Evolutionary conservation across 2,888 invertebrate genomes (phyloP).

Genomic region (Morpho achilles): DNA sequence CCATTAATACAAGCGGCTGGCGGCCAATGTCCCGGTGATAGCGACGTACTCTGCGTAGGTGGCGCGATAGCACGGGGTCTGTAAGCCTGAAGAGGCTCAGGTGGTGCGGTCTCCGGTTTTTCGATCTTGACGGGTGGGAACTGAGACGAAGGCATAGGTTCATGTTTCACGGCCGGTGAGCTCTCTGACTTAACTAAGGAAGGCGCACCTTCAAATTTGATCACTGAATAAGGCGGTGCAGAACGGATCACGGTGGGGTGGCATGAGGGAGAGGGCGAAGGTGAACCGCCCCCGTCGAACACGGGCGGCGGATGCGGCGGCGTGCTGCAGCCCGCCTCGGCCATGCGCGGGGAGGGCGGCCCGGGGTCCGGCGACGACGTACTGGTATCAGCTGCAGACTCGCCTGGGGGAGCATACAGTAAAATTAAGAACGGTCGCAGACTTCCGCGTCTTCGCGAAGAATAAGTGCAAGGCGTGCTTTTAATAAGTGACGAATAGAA

Average conservation of each 20-base stretch:
- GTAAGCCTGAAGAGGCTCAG: conserved; percentile 55
- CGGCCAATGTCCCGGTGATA: conserved; percentile 75
- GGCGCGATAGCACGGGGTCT: conserved; percentile 62
- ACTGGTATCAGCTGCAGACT: conserved; percentile 95
- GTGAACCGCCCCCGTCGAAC: conserved; percentile 72
- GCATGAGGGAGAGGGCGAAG: conserved; percentile 62
- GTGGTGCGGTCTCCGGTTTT: conserved; percentile 45
- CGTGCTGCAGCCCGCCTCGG: conserved; percentile 82
- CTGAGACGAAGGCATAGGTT: conserved; percentile 47
- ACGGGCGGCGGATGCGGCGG: conserved; percentile 79
- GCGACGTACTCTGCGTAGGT: conserved; percentile 61
- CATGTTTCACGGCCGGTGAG: conserved; percentile 49
- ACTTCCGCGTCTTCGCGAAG: conserved; percentile 40
- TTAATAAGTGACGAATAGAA: conserved; percentile 71
- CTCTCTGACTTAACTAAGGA: conserved; percentile 52
- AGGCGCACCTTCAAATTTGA: conserved; percentile 78
- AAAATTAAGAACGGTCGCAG: conserved; percentile 50
- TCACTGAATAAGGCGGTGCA: conserved; percentile 78
- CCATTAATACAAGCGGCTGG: conserved; percentile 85
- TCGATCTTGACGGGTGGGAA: conserved; percentile 68
- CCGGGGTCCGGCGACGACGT: conserved; percentile 94
- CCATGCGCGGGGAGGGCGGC: conserved; percentile 90
- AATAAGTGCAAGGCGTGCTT: conserved; percentile 61
- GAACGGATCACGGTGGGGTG: conserved; percentile 78
- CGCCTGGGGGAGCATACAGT: conserved; percentile 80